Base-by-base conservation (phyloP, 2,797 vertebrate species). In the Catamblyrhynchus diadema region DNA sequence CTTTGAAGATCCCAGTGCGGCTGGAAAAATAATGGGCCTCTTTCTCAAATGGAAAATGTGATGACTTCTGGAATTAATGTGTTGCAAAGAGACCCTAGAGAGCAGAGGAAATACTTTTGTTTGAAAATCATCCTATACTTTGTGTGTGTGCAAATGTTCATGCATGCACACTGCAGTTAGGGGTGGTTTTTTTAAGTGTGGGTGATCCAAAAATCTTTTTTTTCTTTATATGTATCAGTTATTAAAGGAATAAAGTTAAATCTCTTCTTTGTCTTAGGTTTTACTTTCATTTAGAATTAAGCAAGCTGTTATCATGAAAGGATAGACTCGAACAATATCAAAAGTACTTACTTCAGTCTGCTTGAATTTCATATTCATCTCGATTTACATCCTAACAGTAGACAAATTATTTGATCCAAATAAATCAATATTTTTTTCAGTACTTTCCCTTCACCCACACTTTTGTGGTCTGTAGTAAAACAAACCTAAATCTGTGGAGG, bases 11-110 rank as follows among this genome's bases (percentile, higher is more conserved):
- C 66, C 51, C 70, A 90, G 41, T 65, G 56, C 3, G 51, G 27
- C 51, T 90, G 70, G 82, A 81, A 90, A 81, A 94, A 91, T 60
- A 93, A 92, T 47, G 28, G 44, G 30, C 87, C 51, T 91, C 77
- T 86, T 93, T 94, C 44, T 81, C 59, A 78, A 75, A 51, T 90
- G 94, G 92, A 97, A 95, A 94, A 89, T 88, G 12, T 88, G 92
- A 91, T 79, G 59, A 44, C 59, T 94, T 95, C 45, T 95, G 91
- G 79, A 93, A 86, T 86, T 27, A 86, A 65, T 83, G 30, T 75
- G 17, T 60, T 74, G 30, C 71, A 90, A 96, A 86, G 70, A 37
- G 75, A 86, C 65, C 24, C 35, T 20, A 33, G 82, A 66, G 79
- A 94, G 65, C 54, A 79, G 47, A 87, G 77, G 21, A 93, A 93